phyloP scores from a whole-genome alignment of 2,797 vertebrate genomes.

The Phrynocephalus forsythii region DNA sequence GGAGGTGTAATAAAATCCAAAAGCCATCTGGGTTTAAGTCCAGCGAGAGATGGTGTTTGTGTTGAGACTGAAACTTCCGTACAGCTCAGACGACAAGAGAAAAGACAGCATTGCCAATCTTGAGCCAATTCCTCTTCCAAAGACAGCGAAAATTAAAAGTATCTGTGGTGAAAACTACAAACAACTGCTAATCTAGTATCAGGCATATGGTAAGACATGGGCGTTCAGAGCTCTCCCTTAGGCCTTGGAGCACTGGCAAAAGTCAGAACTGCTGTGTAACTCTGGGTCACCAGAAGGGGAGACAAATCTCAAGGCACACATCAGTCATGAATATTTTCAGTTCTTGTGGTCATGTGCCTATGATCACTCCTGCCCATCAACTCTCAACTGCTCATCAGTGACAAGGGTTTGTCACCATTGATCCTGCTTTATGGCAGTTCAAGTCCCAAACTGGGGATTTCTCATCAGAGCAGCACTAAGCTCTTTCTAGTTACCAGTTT shows the following conservation, averaged over 20 bases:
- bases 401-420: neutral
- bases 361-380: too few species aligned
- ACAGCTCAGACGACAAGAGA: conserved; percentile 42
- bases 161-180: conserved; percentile 48
- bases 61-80: conserved; percentile 60
- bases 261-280: too few species aligned
- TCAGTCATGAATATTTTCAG: too few species aligned
- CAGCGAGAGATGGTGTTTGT: conserved; percentile 37
- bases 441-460: neutral
- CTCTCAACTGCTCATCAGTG: neutral
- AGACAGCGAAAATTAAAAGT: conserved; percentile 29
- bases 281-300: too few species aligned
- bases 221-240: neutral
- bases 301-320: too few species aligned
- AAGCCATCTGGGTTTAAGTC: conserved; percentile 56
- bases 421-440: neutral
- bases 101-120: conserved; percentile 50
- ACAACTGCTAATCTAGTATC: conserved; percentile 41
- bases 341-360: too few species aligned
- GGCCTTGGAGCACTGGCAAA: too few species aligned
- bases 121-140: conserved; percentile 43
- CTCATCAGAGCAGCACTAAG: too few species aligned
- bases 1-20: conserved; percentile 64
- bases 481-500: too few species aligned
- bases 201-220: conserved; percentile 43